phyloP scores from a whole-genome alignment of 2,113 vertebrate genomes.

The Sphyrna mokarran region DNA sequence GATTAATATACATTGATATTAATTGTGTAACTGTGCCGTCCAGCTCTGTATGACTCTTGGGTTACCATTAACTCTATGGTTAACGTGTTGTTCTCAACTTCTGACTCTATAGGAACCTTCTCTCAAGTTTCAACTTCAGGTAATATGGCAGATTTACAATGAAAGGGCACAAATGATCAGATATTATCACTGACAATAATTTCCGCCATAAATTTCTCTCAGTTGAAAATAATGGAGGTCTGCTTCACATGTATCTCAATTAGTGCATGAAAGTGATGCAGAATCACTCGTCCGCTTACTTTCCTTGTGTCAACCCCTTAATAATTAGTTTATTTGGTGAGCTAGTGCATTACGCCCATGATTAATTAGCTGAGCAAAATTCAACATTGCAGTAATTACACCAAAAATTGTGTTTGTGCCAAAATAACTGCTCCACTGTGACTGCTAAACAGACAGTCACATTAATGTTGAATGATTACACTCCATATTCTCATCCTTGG shows the following conservation, averaged over 20 bases:
- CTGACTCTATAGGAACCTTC: not conserved
- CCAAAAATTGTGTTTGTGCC: not conserved
- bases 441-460: not conserved
- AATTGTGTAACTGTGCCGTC: not conserved
- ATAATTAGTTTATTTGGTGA: not conserved
- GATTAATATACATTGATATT: not conserved
- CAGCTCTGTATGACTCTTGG: not conserved
- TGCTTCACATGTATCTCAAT: not conserved
- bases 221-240: not conserved
- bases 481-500: not conserved
- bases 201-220: not conserved
- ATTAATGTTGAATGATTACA: not conserved
- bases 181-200: not conserved
- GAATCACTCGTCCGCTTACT: not conserved
- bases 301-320: not conserved
- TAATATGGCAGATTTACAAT: not conserved
- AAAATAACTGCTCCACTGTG: not conserved
- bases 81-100: not conserved
- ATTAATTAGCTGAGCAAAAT: slow-evolving; percentile 10
- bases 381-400: not conserved
- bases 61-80: not conserved
- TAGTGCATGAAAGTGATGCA: slow-evolving; percentile 13
- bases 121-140: not conserved
- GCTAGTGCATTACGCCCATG: not conserved
- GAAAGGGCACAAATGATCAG: not conserved